Percentiles rank a stretch among this genome's conserved stretches.
These are phyloP conservation scores for Chromobotia macracanthus DNA, from an alignment of 2,797 vertebrate genomes.

Conservation along the genomic window DNA sequence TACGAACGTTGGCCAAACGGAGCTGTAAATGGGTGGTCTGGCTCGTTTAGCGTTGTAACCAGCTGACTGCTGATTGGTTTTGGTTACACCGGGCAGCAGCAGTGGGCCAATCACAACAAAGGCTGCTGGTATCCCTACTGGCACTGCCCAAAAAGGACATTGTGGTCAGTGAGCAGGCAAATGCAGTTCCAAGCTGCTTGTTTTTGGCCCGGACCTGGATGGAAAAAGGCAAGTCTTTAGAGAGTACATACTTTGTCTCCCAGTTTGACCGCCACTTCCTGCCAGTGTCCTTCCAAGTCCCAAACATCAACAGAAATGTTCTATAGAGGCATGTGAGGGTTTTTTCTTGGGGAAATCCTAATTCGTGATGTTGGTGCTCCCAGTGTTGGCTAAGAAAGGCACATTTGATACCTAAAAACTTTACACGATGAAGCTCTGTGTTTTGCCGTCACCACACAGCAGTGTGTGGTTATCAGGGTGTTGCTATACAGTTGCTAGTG, in stretches of 20 bases:
- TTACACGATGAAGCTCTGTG: neutral
- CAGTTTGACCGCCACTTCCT: conserved; percentile 45
- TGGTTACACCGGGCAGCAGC: conserved; percentile 35
- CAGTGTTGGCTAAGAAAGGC: neutral
- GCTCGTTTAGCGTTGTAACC: conserved; percentile 39
- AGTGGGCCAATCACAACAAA: conserved; percentile 50
- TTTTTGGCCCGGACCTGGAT: conserved; percentile 42
- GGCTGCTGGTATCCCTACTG: conserved; percentile 24
- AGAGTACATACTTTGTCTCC: conserved; percentile 46
- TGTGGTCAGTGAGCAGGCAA: conserved; percentile 29
- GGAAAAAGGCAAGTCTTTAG: conserved; percentile 49
- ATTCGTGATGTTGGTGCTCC: neutral
- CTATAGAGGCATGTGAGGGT: conserved; percentile 21
- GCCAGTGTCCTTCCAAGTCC: conserved; percentile 40
- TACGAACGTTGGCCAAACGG: conserved; percentile 43
- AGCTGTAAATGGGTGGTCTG: conserved; percentile 53
- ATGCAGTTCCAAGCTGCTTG: conserved; percentile 33
- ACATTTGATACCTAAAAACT: neutral
- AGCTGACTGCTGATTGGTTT: conserved; percentile 55
- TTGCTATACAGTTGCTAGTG: neutral
- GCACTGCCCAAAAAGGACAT: conserved; percentile 46
- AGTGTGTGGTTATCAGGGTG: neutral
- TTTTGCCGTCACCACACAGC: neutral
- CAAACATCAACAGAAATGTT: conserved; percentile 42
- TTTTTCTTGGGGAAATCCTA: conserved; percentile 7